A percentile compares a stretch with the other conserved stretches of the same genome.
Evolutionary conservation across 2,113 vertebrate species (phyloP).

Genomic region (Theropithecus gelada): DNA sequence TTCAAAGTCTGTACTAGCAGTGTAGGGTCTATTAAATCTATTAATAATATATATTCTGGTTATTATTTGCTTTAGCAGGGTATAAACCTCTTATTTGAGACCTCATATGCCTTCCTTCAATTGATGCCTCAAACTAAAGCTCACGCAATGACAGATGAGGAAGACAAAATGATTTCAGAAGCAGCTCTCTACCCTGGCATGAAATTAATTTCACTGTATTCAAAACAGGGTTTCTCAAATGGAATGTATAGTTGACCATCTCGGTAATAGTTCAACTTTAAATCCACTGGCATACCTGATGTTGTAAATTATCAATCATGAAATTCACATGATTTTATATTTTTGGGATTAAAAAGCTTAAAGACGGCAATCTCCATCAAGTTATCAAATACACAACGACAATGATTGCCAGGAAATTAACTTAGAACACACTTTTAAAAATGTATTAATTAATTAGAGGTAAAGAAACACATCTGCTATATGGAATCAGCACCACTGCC

Average conservation of each 20-base stretch:
- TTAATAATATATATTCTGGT: background rate
- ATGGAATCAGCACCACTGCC: background rate
- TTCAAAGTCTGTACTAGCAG: background rate
- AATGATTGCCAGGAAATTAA: background rate
- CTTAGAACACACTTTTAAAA: background rate
- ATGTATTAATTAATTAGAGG: background rate
- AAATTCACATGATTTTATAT: background rate
- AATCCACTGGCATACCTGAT: background rate
- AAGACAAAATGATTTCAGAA: background rate
- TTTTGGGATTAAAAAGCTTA: background rate
- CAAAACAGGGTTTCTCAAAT: slow-evolving; percentile 41
- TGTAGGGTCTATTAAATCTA: background rate
- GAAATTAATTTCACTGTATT: slow-evolving; percentile 67
- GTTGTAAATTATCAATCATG: background rate
- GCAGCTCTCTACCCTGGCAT: slow-evolving; percentile 35
- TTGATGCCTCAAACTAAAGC: slow-evolving; percentile 54
- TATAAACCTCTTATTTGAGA: background rate
- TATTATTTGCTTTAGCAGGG: background rate
- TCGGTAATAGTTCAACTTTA: background rate
- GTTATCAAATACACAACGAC: background rate
- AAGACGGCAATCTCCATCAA: background rate
- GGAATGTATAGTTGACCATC: background rate
- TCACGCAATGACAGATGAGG: slow-evolving; percentile 58
- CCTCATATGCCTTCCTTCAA: background rate
- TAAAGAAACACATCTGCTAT: background rate